Conservation (phyloP, 2,113 vertebrate species). For the Eudyptes chrysolophus region DNA sequence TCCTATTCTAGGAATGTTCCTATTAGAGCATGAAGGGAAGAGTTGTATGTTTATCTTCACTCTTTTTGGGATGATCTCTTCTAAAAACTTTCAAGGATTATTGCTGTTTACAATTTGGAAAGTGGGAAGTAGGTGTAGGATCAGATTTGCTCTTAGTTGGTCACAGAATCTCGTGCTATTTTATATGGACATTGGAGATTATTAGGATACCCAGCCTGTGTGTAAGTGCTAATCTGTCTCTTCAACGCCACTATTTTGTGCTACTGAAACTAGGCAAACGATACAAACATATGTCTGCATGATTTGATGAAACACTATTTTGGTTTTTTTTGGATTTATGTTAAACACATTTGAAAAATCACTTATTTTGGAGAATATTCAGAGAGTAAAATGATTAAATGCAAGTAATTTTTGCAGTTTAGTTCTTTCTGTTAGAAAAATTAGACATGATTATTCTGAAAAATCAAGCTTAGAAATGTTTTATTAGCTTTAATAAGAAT, state of each 20-base stretch:
- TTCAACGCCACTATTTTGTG: rapidly evolving
- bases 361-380: neutral
- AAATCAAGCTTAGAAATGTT: neutral
- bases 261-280: neutral
- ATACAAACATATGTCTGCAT: neutral
- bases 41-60: neutral
- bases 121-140: neutral
- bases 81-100: neutral
- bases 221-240: neutral
- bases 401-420: neutral
- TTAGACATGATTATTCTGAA: neutral
- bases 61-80: neutral
- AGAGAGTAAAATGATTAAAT: neutral
- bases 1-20: neutral
- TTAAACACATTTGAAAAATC: neutral
- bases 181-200: neutral
- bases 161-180: neutral
- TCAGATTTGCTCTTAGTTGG: neutral
- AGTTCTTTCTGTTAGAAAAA: neutral
- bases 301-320: neutral
- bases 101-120: neutral
- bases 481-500: neutral
- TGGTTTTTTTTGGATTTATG: neutral
- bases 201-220: neutral
- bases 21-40: neutral